Evolutionary conservation across 2,797 vertebrate genomes (phyloP), one percentile per base, ranked within the genome.

Genomic region (Adrianichthys oophorus): DNA sequence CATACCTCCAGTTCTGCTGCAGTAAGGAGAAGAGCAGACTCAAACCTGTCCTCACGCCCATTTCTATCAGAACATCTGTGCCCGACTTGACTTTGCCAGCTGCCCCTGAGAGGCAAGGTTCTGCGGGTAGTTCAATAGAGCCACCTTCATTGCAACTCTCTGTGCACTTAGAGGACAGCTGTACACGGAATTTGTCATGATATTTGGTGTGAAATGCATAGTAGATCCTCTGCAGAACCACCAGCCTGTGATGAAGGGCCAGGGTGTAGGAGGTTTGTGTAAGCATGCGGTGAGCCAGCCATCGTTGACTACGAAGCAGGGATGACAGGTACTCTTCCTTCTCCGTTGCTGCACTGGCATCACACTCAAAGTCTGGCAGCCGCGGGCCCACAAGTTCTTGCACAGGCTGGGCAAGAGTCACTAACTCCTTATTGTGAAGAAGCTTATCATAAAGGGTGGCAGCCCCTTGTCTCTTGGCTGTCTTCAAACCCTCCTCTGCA

Each of bases 41-140:
- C 78, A 94, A 83, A 64, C 92, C 93, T 3, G 93, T 94, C 66
- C 92, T 87, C 58, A 94, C 93, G 0, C 93, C 93, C 92, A 94
- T 93, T 78, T 94, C 93, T 29, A 94, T 93, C 58, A 94, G 85
- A 65, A 93, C 92, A 18, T 94, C 93, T 1, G 91, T 93, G 37
- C 93, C 91, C 0, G 91, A 91, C 72, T 91, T 90, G 23, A 84
- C 78, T 64, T 87, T 89, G 46, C 84, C 77, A 6, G 50, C 43
- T 3, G 74, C 81, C 14, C 79, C 86, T 14, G 78, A 61, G 42
- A 79, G 72, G 72, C 87, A 87, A n/a, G 83, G 72, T 46, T 92
- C 85, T 1, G 90, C 85, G 59, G 85, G 65, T 16, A 85, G 80
- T 64, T 92, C 90, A 17, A 88, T 70, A 62, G 85, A 74, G 15